Evolutionary conservation across 2,888 invertebrate genomes (phyloP), one percentile per base, ranked within the genome.

Genomic region (Drosophila mercatorum): DNA sequence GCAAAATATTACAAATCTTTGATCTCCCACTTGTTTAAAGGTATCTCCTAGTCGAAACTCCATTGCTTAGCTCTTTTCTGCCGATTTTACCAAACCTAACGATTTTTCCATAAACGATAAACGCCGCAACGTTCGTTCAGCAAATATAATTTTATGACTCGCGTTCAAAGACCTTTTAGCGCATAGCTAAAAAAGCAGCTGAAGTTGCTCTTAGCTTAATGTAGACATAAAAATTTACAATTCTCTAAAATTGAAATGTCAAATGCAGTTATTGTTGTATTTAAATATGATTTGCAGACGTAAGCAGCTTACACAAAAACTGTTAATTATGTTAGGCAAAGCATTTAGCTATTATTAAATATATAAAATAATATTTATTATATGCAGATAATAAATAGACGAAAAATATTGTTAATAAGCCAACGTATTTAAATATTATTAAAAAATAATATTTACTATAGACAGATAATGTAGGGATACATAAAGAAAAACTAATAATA

Each of bases 81-180:
- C 17, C 7, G 56, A 56, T 31, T 56, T 43, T 34, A 43, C 17
- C 43, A 17, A 41, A 26, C 41, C 17, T 14, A 34, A 56, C 56
- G 22, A 43, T 43, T 56, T 56, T 43, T 40, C 28, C 53, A 55
- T 28, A 55, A 55, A 28, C 56, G 31, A 56, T 55, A 55, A 55
- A 41, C 41, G 40, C n/a, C 31, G 49, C 31, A 34, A 55, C 17
- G 40, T n/a, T 41, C 55, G 17, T n/a, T 41, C n/a, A 53, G 55
- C 55, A 41, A 56, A 56, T 31, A 56, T 40, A n/a, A 43, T 43
- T 56, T 43, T 43, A 56, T 8, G 56, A 56, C 17, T 17, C 17
- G 56, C 31, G 17, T 56, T 34, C 31, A 43, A 56, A 56, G 56
- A 31, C 56, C 41, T 43, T 31, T 26, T 31, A 31, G 26, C 43